Evolutionary conservation across 1,140 invertebrate species (phyloP).

Genomic region (Lepidurus couesii): DNA sequence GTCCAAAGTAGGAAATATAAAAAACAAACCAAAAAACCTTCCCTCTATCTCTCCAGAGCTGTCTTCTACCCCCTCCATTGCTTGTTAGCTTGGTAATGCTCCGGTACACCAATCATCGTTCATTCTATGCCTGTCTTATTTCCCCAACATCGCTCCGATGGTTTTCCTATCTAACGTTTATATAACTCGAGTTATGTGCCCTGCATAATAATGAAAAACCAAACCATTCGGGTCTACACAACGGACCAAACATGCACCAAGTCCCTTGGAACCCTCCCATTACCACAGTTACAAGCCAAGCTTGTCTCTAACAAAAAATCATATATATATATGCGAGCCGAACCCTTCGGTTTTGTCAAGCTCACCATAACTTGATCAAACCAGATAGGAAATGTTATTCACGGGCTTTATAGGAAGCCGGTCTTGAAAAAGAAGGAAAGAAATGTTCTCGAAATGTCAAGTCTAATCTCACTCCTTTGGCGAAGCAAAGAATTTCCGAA

Average conservation of each 20-base stretch:
- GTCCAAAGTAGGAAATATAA: neutral
- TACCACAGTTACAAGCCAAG: neutral
- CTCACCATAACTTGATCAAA: conserved; percentile 9
- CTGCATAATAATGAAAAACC: conserved; percentile 2
- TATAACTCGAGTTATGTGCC: neutral
- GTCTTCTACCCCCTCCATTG: neutral
- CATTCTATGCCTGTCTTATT: neutral
- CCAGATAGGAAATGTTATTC: neutral
- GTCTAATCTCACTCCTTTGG: conserved; percentile 10
- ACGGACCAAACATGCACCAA: neutral
- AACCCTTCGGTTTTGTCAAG: conserved; percentile 12
- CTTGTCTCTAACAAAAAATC: no score
- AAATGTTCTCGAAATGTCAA: neutral
- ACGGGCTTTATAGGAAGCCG: neutral
- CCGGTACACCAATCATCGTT: neutral
- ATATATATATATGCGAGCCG: neutral
- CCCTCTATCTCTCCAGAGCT: neutral
- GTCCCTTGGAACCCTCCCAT: neutral
- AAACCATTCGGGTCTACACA: neutral
- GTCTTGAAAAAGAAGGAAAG: neutral
- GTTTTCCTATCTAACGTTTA: conserved; percentile 1
- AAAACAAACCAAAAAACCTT: neutral
- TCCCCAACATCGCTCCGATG: neutral
- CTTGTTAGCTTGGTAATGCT: conserved; percentile 1
- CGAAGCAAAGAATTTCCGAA: neutral